phyloP scores from a whole-genome alignment of 2,113 vertebrate genomes.

The Ia io region DNA sequence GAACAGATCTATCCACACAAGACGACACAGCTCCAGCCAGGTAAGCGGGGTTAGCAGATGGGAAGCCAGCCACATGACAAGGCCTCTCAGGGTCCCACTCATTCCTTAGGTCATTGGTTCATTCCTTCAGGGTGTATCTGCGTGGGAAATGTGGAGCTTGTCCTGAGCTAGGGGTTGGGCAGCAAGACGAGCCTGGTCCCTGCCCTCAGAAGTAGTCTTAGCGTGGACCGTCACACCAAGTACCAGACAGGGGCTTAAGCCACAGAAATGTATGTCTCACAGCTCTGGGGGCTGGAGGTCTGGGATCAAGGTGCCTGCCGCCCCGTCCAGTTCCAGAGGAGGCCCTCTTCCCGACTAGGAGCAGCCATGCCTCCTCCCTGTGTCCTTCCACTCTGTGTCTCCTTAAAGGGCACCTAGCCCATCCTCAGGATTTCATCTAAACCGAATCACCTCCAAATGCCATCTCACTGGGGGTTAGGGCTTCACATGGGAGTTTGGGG shows the following conservation, averaged over 20 bases:
- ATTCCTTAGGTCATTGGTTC: not conserved
- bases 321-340: too few relatives aligned
- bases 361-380: not conserved
- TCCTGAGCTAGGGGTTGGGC: not conserved
- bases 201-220: not conserved
- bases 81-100: not conserved
- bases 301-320: not conserved
- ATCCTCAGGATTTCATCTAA: not conserved
- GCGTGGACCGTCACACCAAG: not conserved
- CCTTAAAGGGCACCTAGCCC: not conserved
- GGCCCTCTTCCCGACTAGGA: not conserved
- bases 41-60: not conserved
- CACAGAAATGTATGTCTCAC: too few relatives aligned
- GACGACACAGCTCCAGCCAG: not conserved
- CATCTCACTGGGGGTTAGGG: not conserved
- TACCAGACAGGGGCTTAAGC: not conserved
- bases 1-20: not conserved
- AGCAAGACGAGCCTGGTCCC: not conserved
- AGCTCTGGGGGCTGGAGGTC: not conserved
- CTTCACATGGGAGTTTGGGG: not conserved
- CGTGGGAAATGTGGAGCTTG: not conserved
- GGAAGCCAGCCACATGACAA: not conserved
- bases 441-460: not conserved
- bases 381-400: not conserved
- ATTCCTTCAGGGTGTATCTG: not conserved